Percentiles rank a stretch among this genome's conserved stretches.
phyloP scores from a whole-genome alignment of 2,888 invertebrate species.

The Argyresthia goedartella region DNA sequence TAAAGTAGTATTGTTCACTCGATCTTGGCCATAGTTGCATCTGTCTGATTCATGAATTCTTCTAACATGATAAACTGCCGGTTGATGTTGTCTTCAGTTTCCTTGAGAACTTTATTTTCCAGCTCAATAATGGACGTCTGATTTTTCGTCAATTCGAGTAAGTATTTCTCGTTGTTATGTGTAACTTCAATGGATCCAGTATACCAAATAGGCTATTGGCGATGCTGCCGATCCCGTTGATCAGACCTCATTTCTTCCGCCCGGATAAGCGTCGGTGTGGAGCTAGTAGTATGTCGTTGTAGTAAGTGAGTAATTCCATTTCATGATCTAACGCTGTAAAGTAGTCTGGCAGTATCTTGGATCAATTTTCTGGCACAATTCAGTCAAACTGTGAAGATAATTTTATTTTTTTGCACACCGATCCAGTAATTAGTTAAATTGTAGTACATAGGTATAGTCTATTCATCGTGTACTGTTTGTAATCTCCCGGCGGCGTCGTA shows the following conservation, averaged over 20 bases:
- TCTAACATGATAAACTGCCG: no score
- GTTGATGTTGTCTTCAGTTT: conserved; percentile 11
- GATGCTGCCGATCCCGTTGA: no score
- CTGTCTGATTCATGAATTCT: no score
- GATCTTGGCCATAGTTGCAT: not conserved
- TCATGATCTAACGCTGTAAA: not conserved
- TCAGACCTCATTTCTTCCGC: no score
- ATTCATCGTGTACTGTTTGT: no score
- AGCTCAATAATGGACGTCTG: not conserved
- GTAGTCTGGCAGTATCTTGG: not conserved
- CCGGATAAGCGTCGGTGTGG: no score
- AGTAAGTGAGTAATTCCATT: not conserved
- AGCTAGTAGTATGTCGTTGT: not conserved
- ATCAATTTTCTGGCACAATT: not conserved
- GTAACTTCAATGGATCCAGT: not conserved
- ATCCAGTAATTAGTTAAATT: not conserved
- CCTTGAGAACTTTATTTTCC: not conserved
- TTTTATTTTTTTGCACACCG: not conserved
- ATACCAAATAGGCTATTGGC: not conserved
- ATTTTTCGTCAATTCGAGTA: not conserved
- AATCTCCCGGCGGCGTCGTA: no score
- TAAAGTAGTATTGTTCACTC: not conserved
- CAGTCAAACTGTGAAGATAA: not conserved
- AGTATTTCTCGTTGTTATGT: not conserved
- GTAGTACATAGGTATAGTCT: not conserved